Conservation (phyloP, 2,797 vertebrate species). For the Botia almorhae region DNA sequence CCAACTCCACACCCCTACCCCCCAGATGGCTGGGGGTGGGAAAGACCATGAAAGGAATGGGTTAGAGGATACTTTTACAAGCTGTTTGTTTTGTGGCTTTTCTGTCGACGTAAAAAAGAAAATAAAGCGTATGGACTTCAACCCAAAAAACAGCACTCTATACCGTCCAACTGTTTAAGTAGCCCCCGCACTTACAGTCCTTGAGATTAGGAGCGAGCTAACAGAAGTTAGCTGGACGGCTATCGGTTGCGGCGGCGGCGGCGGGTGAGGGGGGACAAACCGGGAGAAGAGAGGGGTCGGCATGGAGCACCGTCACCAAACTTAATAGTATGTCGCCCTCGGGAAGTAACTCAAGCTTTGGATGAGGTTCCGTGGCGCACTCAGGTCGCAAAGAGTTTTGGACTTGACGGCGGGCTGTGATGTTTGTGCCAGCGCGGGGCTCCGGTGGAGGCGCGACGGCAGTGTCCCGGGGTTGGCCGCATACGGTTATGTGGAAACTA, state of each 20-base stretch:
- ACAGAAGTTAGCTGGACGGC: conserved; percentile 60
- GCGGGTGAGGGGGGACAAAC: conserved; percentile 62
- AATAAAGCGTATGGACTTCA: neutral
- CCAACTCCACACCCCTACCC: no score
- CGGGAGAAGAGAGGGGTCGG: conserved; percentile 37
- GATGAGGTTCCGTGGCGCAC: conserved; percentile 68
- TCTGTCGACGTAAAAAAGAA: neutral
- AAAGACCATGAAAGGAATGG: conserved; percentile 69
- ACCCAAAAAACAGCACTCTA: neutral
- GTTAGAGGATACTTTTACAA: conserved; percentile 52
- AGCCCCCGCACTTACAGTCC: neutral
- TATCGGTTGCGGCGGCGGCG: neutral
- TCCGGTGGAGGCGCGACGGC: conserved; percentile 68
- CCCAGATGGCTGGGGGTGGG: conserved; percentile 64
- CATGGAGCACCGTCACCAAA: conserved; percentile 56
- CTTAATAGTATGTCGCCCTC: conserved; percentile 74
- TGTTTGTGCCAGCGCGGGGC: conserved; percentile 65
- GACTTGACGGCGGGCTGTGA: conserved; percentile 66
- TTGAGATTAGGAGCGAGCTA: conserved; percentile 38
- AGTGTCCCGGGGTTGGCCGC: conserved; percentile 58
- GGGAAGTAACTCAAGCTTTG: conserved; percentile 75
- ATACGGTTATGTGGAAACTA: conserved; percentile 71
- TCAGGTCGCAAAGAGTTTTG: conserved; percentile 49
- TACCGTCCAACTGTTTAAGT: neutral
- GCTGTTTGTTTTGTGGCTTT: conserved; percentile 24